Percentiles rank a stretch among this genome's conserved stretches.
phyloP scores from a whole-genome alignment of 2,797 vertebrate species.

The Typhlichthys eigenmanni region DNA sequence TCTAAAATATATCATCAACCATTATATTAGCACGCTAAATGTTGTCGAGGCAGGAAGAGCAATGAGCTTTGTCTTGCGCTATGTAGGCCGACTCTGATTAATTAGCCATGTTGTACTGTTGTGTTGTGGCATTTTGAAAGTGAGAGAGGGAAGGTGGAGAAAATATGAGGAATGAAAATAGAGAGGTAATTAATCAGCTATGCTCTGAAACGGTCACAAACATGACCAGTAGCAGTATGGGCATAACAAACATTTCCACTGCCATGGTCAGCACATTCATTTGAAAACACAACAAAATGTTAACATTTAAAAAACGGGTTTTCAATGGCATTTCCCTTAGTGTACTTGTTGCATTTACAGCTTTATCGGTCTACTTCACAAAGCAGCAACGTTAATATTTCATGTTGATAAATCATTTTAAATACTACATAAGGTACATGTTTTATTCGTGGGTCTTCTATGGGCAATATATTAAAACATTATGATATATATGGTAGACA shows the following conservation, averaged over 20 bases:
- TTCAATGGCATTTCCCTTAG: too few relatives aligned
- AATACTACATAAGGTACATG: too few relatives aligned
- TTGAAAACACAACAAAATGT: conserved; percentile 17
- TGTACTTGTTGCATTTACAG: too few relatives aligned
- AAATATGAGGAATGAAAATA: conserved; percentile 58
- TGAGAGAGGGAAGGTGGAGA: background rate
- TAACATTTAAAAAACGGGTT: background rate
- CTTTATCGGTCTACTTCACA: too few relatives aligned
- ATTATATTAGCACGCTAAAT: conserved; percentile 36
- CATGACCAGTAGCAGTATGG: conserved; percentile 34
- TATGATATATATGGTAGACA: too few relatives aligned
- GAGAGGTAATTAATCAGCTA: conserved; percentile 78
- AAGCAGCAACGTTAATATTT: too few relatives aligned
- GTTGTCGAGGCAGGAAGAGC: conserved; percentile 47
- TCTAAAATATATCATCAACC: conserved; percentile 63
- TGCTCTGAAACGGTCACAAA: conserved; percentile 56
- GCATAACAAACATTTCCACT: conserved; percentile 26
- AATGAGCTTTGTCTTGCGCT: conserved; percentile 48
- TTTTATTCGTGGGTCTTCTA: too few relatives aligned
- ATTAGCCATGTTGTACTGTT: conserved; percentile 74
- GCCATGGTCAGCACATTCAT: conserved; percentile 9
- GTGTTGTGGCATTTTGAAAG: conserved; percentile 68
- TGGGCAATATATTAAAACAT: too few relatives aligned
- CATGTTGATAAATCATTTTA: too few relatives aligned
- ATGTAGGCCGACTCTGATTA: conserved; percentile 79